Percentiles rank a stretch among this genome's conserved stretches.
phyloP scores from a whole-genome alignment of 1,140 invertebrate genomes.

The Lasaia peninsularis region DNA sequence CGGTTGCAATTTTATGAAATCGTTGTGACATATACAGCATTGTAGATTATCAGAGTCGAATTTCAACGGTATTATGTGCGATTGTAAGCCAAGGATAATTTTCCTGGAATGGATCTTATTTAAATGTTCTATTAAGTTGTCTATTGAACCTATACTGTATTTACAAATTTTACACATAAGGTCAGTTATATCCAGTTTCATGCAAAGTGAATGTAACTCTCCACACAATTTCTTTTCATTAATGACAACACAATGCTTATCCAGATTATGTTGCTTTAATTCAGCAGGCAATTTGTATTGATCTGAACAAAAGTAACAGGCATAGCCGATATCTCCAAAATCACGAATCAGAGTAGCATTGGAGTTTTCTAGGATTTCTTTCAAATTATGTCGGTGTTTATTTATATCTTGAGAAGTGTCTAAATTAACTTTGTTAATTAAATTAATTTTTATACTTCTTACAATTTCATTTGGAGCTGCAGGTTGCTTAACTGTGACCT shows the following conservation, averaged over 20 bases:
- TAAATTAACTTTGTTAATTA: no score
- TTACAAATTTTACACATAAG: conserved; percentile 38
- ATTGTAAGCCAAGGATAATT: conserved; percentile 28
- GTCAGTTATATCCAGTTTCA: conserved; percentile 41
- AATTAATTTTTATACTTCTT: no score
- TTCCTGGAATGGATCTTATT: conserved; percentile 22
- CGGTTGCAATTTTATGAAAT: conserved; percentile 28
- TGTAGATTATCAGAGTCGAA: conserved; percentile 28
- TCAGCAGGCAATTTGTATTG: conserved; percentile 31
- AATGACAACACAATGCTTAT: conserved; percentile 20
- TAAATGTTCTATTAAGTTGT: conserved; percentile 31
- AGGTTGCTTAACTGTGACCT: no score
- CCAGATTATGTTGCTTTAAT: conserved; percentile 44
- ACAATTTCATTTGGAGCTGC: no score
- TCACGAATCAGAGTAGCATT: no score
- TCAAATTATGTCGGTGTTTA: no score
- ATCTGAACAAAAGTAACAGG: conserved; percentile 38
- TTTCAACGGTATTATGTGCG: conserved; percentile 44
- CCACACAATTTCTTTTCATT: neutral
- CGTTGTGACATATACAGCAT: conserved; percentile 36
- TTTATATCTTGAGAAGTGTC: no score
- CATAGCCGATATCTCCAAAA: no score
- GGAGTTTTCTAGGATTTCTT: no score
- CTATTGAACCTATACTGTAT: conserved; percentile 22
- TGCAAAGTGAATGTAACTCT: neutral